phyloP scores from a whole-genome alignment of 2,113 vertebrate genomes.

The Sigmodon hispidus region DNA sequence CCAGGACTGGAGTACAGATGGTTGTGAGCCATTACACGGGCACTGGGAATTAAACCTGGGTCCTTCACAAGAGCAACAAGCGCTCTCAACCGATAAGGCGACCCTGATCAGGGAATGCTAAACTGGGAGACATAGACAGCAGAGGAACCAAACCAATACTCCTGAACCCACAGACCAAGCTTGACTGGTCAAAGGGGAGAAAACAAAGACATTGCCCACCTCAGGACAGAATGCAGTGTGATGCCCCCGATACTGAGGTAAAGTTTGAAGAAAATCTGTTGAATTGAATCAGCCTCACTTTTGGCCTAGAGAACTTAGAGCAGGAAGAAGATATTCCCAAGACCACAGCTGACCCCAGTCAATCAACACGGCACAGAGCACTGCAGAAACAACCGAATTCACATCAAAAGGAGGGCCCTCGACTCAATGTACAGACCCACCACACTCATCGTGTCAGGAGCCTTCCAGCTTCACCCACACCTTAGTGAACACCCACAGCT shows the following conservation, averaged over 20 bases:
- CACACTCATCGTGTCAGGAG: background rate
- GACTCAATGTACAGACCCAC: background rate
- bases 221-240: background rate
- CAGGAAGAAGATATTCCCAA: background rate
- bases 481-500: background rate
- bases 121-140: background rate
- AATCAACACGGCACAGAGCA: too few relatives aligned
- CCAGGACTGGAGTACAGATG: background rate
- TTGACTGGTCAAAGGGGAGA: background rate
- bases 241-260: background rate
- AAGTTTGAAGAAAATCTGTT: background rate
- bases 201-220: background rate
- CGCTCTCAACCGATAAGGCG: background rate
- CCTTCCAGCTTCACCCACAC: background rate
- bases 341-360: background rate
- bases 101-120: background rate
- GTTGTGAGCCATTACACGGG: background rate
- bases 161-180: background rate
- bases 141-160: background rate
- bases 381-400: background rate
- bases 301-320: background rate
- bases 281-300: background rate
- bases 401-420: background rate
- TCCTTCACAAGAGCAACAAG: background rate
- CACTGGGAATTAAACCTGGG: background rate